Base-by-base conservation (phyloP, 2,797 vertebrate species). In the Characodon lateralis region DNA sequence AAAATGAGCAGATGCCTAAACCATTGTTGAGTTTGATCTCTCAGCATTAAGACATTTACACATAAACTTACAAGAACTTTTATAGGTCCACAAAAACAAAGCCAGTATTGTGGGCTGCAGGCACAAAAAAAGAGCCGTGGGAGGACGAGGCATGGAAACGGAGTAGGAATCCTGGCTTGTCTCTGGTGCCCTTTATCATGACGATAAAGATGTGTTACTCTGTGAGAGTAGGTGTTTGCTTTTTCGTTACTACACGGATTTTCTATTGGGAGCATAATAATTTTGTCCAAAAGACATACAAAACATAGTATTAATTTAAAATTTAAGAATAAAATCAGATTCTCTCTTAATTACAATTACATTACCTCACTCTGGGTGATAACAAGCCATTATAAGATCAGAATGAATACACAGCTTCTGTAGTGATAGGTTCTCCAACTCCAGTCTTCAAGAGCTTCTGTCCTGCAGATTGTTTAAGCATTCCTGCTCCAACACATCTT, bases 111-210 rank as follows among this genome's bases (percentile, higher is more conserved):
- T 92, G 72, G 71, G 16, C 53, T 16, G n/a, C 58, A 80, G 81
- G 75, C 46, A 71, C 53, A 55, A 72, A 66, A 35, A 63, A 48
- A 78, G 79, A 80, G 65, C 80, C n/a, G 77, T 83, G 68, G 75
- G 73, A 83, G 73, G 80, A 31, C 82, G 72, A 87, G 46, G 85
- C 86, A 89, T 85, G 85, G 84, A 80, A 87, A 91, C 87, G 75
- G 74, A 83, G 79, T 14, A 81, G 83, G 89, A 91, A 91, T 91
- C 81, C 89, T 85, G 81, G 84, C 86, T 7, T 68, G 73, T 77
- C 43, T 88, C 76, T 63, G 39, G 16, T 39, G 76, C 80, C 75
- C 39, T 14, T 83, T 50, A 48, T 71, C 74, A 69, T 41, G 73
- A 72, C 79, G 81, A 79, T 78, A 82, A 74, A 83, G 71, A 86